Evolutionary conservation across 2,888 invertebrate species (phyloP), one percentile per base, ranked within the genome.

Genomic region (Cephalotes varians): DNA sequence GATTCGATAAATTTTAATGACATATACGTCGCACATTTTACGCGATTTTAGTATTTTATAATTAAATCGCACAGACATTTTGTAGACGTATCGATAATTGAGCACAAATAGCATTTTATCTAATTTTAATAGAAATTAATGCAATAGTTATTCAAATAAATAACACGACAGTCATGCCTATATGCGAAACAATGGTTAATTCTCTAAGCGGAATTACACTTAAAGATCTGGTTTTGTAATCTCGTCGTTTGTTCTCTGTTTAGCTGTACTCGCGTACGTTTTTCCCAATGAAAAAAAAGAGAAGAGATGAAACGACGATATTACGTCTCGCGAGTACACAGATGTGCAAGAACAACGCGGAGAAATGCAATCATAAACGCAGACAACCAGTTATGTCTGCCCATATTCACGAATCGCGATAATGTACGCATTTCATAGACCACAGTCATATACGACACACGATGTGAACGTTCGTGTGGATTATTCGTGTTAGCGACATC

Each of bases 331-430:
- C 9, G 67, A 54, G 40, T 76, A 15, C n/a, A 54, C n/a, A 9
- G 25, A 0, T 64, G 25, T 15, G 62, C 34, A 76, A 76, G 37
- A 76, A 76, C 25, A 51, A 76, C 18, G 37, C n/a, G 15, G 51
- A 28, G 40, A 67, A 76, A 67, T 76, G 54, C 51, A 51, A 54
- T n/a, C 76, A 28, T 76, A 76, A 76, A 76, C 15, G 51, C 54
- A 18, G 15, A 47, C 44, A 31, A 62, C 28, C 64, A 10, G 25
- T 34, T 34, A 51, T 18, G 37, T 37, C 7, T 64, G 18, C 40
- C 44, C 21, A 18, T 44, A 62, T 47, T 62, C 31, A 31, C n/a
- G 3, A 60, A 44, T n/a, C 72, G 28, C 44, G 44, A 34, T 74
- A 62, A 40, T 21, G 67, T 40, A 76, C 76, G 51, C 76, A 67